Evolutionary conservation across 2,888 invertebrate genomes (phyloP), one percentile per base, ranked within the genome.

Genomic region (Hesperia comma): DNA sequence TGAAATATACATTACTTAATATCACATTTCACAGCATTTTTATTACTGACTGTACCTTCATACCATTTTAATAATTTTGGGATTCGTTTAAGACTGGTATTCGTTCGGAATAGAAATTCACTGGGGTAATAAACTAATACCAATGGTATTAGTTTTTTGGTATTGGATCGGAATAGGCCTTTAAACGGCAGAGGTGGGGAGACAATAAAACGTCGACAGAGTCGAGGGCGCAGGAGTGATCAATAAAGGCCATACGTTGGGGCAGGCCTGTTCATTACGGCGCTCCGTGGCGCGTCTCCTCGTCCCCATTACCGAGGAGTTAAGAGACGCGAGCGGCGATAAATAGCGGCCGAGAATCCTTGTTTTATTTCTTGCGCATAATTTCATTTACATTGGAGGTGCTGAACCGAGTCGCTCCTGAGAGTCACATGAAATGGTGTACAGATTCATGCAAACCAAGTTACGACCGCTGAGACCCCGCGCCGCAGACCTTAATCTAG

Each of bases 301-400:
- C 87, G 83, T 87, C 78, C 85, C 88, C 89, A 90, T 91, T 91
- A 90, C 88, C 76, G 76, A 75, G 85, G 85, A 90, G 90, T 90
- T 89, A 91, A 82, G 87, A 88, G 89, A 86, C 88, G 85, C 86
- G 84, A 78, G 82, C 81, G 80, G 80, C 90, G 86, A 90, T 92
- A 92, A 92, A 92, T 90, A 90, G 83, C 84, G 84, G 86, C 81
- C 85, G 77, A 86, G 87, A 78, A 87, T 82, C 83, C 82, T 81
- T 86, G 90, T 87, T 91, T 90, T 90, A 90, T 91, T 90, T 88
- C 86, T 88, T 88, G 89, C 85, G 85, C 88, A 90, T 88, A 92
- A 91, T 92, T 92, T 90, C 85, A 90, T 91, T 91, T 90, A 92
- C 90, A 91, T 91, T 88, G 89, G 83, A 89, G 87, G 88, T 90